These are phyloP conservation scores for Pampusana beccarii DNA, from an alignment of 2,113 vertebrate genomes.

Conservation along the genomic window DNA sequence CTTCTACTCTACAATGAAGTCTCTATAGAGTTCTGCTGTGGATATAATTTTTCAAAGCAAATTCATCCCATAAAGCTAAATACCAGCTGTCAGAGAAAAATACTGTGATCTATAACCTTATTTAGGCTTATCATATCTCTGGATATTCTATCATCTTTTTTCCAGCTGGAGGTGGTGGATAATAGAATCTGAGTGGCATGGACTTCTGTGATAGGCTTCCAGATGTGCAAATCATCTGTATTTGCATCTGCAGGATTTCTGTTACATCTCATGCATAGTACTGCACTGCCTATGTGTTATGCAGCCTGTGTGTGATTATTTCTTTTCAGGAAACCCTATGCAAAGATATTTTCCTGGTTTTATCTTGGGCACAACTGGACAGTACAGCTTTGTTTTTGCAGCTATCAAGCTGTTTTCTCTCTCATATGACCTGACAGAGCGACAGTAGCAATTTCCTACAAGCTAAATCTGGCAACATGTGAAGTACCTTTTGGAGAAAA, in stretches of 20 bases:
- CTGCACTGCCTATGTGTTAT: not conserved
- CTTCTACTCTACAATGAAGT: not conserved
- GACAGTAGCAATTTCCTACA: not conserved
- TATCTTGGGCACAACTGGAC: not conserved
- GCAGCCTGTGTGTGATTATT: not conserved
- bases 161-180: not conserved
- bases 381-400: not conserved
- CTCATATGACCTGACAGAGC: not conserved
- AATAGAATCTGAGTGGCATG: not conserved
- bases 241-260: not conserved
- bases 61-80: not conserved
- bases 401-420: not conserved
- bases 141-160: not conserved
- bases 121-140: not conserved
- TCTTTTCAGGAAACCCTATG: not conserved
- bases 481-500: not conserved
- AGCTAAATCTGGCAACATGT: constrained; percentile 16
- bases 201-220: not conserved
- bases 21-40: not conserved
- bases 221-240: not conserved
- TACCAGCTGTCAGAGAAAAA: not conserved
- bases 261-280: not conserved
- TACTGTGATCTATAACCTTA: not conserved
- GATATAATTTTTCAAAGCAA: not conserved
- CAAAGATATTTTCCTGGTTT: not conserved